phyloP scores from a whole-genome alignment of 2,888 invertebrate genomes.

The Cancer borealis region DNA sequence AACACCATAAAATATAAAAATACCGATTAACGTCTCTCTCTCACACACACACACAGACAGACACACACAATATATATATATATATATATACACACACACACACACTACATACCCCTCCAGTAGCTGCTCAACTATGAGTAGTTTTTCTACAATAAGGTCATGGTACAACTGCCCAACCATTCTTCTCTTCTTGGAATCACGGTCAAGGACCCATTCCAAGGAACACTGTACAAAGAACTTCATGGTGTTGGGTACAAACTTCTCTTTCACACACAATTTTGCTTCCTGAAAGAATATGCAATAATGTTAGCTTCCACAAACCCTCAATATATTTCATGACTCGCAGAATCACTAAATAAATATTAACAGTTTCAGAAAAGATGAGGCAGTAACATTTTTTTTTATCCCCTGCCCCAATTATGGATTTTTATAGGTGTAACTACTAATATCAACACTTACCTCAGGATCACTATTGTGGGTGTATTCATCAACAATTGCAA shows the following conservation, averaged over 20 bases:
- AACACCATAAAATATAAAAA: not conserved
- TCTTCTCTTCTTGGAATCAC: conserved; percentile 64
- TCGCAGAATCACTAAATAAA: not conserved
- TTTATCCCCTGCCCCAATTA: not conserved
- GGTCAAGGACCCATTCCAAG: conserved; percentile 70
- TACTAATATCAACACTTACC: conserved; percentile 42
- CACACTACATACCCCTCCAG: conserved; percentile 69
- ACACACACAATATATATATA: too few species aligned
- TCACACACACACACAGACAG: too few species aligned
- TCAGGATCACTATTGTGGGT: conserved; percentile 67
- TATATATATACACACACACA: not conserved
- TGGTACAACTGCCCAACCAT: conserved; percentile 71
- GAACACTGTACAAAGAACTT: conserved; percentile 64
- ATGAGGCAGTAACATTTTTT: not conserved
- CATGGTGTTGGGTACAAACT: conserved; percentile 63
- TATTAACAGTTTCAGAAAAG: not conserved
- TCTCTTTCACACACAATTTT: conserved; percentile 70
- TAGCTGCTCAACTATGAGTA: conserved; percentile 64
- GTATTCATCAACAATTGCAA: conserved; percentile 70
- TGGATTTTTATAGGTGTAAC: not conserved
- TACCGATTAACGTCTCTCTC: too few species aligned
- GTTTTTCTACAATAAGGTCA: conserved; percentile 67
- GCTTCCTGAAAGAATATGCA: conserved; percentile 64
- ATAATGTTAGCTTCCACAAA: not conserved
- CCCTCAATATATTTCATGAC: not conserved